These are phyloP conservation scores for Torymus auratus DNA, from an alignment of 2,888 invertebrate genomes.

Conservation along the genomic window DNA sequence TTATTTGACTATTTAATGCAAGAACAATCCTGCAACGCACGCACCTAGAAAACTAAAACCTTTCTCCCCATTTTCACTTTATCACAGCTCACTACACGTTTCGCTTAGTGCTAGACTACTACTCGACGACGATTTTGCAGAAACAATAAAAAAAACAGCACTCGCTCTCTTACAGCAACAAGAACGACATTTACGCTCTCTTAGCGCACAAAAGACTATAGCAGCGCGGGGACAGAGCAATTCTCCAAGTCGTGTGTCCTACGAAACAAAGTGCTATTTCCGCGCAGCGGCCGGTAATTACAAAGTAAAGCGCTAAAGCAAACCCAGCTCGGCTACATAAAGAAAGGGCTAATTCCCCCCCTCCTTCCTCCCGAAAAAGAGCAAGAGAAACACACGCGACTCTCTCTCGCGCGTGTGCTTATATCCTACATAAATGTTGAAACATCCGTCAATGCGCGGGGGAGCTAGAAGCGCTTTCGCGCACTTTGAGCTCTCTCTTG, in stretches of 20 bases:
- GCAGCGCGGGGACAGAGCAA: not conserved
- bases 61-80: no score
- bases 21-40: no score
- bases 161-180: not conserved
- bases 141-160: not conserved
- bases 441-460: conserved; percentile 36
- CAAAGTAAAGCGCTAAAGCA: conserved; percentile 38
- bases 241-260: conserved; percentile 1
- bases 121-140: not conserved
- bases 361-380: not conserved
- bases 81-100: no score
- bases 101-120: no score
- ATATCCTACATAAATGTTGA: conserved; percentile 35
- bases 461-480: conserved; percentile 7
- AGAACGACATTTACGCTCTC: conserved; percentile 1
- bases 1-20: no score
- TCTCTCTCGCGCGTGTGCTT: no score
- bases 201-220: not conserved
- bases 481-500: not conserved
- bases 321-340: conserved; percentile 13
- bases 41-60: no score
- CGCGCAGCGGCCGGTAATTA: conserved; percentile 14
- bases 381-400: not conserved
- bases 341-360: conserved; percentile 28
- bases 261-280: conserved; percentile 6